These are phyloP conservation scores for Caretta caretta DNA, from an alignment of 2,113 vertebrate genomes.

Conservation along the genomic window DNA sequence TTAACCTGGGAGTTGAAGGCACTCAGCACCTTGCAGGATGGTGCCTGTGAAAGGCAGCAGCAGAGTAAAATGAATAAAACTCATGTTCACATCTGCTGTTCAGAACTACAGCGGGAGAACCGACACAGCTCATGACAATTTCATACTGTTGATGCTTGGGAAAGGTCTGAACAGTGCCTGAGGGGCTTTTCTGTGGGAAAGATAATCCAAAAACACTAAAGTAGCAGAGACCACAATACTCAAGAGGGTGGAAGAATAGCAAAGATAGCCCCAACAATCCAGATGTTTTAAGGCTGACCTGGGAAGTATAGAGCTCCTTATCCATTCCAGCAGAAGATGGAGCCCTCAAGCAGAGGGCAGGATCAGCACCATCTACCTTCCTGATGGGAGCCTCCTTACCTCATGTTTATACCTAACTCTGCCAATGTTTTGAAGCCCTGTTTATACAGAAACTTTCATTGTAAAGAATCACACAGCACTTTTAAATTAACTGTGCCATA, in stretches of 20 bases:
- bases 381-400: background rate
- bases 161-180: background rate
- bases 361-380: background rate
- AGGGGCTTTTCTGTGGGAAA: background rate
- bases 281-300: background rate
- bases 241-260: background rate
- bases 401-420: background rate
- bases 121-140: background rate
- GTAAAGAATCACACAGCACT: background rate
- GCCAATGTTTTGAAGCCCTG: background rate
- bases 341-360: background rate
- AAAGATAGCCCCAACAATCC: background rate
- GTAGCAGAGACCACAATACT: background rate
- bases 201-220: background rate
- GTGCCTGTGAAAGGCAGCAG: background rate
- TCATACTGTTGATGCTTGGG: background rate
- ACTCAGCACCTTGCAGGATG: background rate
- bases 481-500: background rate
- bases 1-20: background rate
- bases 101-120: background rate
- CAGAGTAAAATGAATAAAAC: background rate
- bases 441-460: background rate
- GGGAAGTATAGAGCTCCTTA: background rate
- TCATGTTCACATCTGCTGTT: background rate
- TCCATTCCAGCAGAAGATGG: background rate